Base-by-base conservation (phyloP, 1,140 invertebrate genomes). In the Metaphire vulgaris region DNA sequence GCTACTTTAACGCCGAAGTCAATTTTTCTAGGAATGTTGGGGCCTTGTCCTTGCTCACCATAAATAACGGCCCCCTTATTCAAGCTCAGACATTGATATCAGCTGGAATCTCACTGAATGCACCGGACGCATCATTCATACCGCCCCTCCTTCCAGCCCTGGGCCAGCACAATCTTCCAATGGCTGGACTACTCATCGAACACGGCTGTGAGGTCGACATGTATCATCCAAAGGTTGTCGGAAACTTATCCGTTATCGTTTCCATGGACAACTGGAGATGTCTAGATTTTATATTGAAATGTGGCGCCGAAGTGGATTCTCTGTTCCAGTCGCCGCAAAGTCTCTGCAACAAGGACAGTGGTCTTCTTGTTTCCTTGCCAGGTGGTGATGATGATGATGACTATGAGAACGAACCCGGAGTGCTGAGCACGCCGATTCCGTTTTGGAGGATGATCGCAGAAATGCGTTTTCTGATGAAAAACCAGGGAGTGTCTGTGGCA, bases 81-180 rank as follows among this genome's bases (percentile, higher is more conserved):
- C 32, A 34, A 2, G 64, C 66, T 1, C 6, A 33, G 56, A 26
- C 67, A 2, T 32, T 75, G 28, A 31, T 75, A 65, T 1, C 28
- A n/a, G 16, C 15, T 31, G 74, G 74, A 68, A 66, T 66, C n/a
- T 33, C 30, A 21, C 28, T 34, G 1, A 75, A 75, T 33, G 65
- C 74, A 12, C 1, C 26, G 29, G 32, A 26, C 16, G 31, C 74
- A 41, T 66, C 65, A 29, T 56, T 32, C n/a, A 33, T 75, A 26
- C 81, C 82, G 34, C 81, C 83, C 26, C 69, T 84, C 26, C 12
- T 83, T 15, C 78, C 80, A 14, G 79, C 80, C 28, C 67, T 82
- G 26, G 78, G 77, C 6, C 76, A 75, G 1, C 74, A 79, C 28
- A 77, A 79, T 33, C 72, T 78, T 33, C 79, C 77, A 31, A 74